Conservation (phyloP, 2,888 invertebrate species). For the Microctonus hyperodae region DNA sequence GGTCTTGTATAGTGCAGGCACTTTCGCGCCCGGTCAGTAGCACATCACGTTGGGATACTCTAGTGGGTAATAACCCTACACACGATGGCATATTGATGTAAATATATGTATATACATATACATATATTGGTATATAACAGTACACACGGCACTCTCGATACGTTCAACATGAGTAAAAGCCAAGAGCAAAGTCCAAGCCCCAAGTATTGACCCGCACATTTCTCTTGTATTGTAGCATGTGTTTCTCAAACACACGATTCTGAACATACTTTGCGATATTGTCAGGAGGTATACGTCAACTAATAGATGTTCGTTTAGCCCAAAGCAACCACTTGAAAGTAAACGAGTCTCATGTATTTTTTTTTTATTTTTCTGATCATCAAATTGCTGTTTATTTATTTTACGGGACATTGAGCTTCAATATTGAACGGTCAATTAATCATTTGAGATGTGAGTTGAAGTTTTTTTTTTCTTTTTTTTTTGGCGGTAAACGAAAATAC, state of each 20-base stretch:
- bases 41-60: constrained; percentile 26
- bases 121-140: not conserved
- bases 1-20: constrained; percentile 16
- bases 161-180: constrained; percentile 9
- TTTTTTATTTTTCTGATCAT: not conserved
- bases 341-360: not conserved
- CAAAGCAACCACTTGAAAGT: not conserved
- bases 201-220: constrained; percentile 27
- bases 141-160: not conserved
- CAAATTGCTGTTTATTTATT: not conserved
- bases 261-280: not conserved
- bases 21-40: constrained; percentile 24
- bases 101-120: not conserved
- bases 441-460: too few species aligned
- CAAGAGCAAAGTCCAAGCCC: constrained; percentile 14
- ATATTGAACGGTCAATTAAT: not conserved
- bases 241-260: not conserved
- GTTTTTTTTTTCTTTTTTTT: too few species aligned
- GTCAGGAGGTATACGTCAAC: not conserved
- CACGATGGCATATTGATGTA: not conserved
- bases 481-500: not conserved
- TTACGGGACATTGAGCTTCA: not conserved
- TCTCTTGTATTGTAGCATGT: not conserved
- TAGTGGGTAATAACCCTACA: constrained; percentile 31
- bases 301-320: not conserved